Percentiles rank a stretch among this genome's conserved stretches.
These are phyloP conservation scores for Helarctos malayanus DNA, from an alignment of 2,797 vertebrate species.

Conservation along the genomic window DNA sequence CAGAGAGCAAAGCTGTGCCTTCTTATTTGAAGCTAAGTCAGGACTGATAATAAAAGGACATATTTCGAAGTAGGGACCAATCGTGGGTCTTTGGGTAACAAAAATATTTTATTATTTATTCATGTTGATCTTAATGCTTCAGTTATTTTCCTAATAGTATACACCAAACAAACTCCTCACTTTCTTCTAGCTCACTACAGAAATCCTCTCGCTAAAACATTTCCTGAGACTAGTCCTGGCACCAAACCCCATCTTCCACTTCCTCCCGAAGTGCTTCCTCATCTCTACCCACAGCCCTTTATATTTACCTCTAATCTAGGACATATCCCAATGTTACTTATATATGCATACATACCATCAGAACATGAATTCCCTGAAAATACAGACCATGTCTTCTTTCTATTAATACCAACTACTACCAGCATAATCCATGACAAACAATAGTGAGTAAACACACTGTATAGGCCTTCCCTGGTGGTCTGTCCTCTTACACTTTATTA, in stretches of 20 bases:
- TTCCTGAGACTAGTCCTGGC: conserved; percentile 42
- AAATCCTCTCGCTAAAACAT: conserved; percentile 49
- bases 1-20: background rate
- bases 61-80: background rate
- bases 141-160: background rate
- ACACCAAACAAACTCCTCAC: background rate
- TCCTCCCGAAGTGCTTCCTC: conserved; percentile 41
- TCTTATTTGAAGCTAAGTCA: conserved; percentile 49
- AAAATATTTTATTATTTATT: conserved; percentile 10
- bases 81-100: background rate
- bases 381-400: background rate
- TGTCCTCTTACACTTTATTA: background rate
- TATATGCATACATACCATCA: background rate
- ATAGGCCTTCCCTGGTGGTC: background rate
- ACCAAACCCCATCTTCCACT: background rate
- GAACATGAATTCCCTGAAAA: background rate
- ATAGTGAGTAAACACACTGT: background rate
- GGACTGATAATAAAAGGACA: conserved; percentile 4
- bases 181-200: conserved; percentile 24
- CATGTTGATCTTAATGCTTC: background rate
- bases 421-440: background rate
- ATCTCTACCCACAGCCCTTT: background rate
- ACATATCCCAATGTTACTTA: background rate
- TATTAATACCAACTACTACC: background rate
- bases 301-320: background rate